Base-by-base conservation (phyloP, 2,888 invertebrate species). In the Lasioglossum oenotherae region DNA sequence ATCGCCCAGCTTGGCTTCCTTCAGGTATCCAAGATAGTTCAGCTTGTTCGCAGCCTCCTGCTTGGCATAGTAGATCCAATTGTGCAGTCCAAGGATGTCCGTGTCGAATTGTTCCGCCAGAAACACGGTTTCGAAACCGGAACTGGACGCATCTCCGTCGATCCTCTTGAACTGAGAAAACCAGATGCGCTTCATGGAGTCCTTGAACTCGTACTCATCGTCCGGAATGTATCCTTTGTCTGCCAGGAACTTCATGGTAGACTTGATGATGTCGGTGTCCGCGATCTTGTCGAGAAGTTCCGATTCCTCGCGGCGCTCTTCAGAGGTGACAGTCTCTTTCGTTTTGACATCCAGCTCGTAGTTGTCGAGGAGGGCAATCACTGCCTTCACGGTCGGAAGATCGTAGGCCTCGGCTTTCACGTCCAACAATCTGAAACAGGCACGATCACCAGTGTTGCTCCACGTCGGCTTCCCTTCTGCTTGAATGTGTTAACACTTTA, bases 61-160 rank as follows among this genome's bases (percentile, higher is more conserved):
- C 85, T 96, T 96, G 78, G 97, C 96, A 92, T 98, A 98, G 95
- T 98, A 98, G 74, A 99, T 96, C 99, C 98, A 99, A 95, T 98
- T 98, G 95, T 99, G 99, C 88, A 99, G 96, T 8, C 99, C 99
- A 94, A 96, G 96, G 38, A 97, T 96, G 92, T 97, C 97, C 72
- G 96, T 96, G 92, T 97, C 97, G 90, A 96, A 96, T 31, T 96
- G 94, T 96, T 99, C 99, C 0, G 98, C 98, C 1, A 99, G 96
- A 94, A 98, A 98, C 23, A 98, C 97, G 91, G 99, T 99, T 95
- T 99, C 99, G 93, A 99, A 99, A 1, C 98, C 99, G 67, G 98
- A 98, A 91, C 98, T 98, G 79, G 98, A 98, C 16, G 98, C 96
- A 92, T 97, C 96, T 44, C 98, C 97, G 92, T 96, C 96, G 81